Evolutionary conservation across 2,888 invertebrate genomes (phyloP).

Genomic region (Xanthorhoe spadicearia): DNA sequence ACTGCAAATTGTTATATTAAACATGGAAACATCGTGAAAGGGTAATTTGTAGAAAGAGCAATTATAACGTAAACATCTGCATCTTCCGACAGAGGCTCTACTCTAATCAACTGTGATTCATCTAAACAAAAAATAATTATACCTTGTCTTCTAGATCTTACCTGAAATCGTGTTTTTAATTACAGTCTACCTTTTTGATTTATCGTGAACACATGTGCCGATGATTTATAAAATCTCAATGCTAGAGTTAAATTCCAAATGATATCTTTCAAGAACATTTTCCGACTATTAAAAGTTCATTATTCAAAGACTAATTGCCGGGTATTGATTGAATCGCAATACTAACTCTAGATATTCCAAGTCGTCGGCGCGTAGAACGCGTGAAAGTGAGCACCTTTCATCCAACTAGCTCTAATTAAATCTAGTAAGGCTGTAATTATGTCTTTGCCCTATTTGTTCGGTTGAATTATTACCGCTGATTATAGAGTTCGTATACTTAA

Average conservation of each 20-base stretch:
- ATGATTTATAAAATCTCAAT: conserved; percentile 68
- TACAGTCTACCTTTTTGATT: conserved; percentile 74
- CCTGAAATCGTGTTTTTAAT: conserved; percentile 80
- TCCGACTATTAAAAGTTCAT: conserved; percentile 46
- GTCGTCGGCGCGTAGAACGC: conserved; percentile 66
- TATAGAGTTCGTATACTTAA: conserved; percentile 71
- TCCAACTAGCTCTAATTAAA: conserved; percentile 76
- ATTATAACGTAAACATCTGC: conserved; percentile 81
- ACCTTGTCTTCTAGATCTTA: conserved; percentile 73
- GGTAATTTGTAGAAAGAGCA: conserved; percentile 68
- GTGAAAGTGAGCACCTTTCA: conserved; percentile 79
- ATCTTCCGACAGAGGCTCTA: conserved; percentile 62
- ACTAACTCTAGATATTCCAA: conserved; percentile 55
- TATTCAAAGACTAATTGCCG: conserved; percentile 60
- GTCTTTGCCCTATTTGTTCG: conserved; percentile 80
- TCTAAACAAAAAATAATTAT: conserved; percentile 83
- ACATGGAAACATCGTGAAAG: conserved; percentile 64
- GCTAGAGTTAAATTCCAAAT: conserved; percentile 26
- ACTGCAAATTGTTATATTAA: conserved; percentile 52
- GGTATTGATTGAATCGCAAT: conserved; percentile 58
- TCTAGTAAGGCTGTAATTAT: conserved; percentile 70
- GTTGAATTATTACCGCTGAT: conserved; percentile 72
- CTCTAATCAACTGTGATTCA: conserved; percentile 81
- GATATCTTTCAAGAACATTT: conserved; percentile 19
- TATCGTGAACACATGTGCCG: conserved; percentile 70